Evolutionary conservation across 2,888 invertebrate species (phyloP).

Genomic region (Parapristionchus giblindavisi): DNA sequence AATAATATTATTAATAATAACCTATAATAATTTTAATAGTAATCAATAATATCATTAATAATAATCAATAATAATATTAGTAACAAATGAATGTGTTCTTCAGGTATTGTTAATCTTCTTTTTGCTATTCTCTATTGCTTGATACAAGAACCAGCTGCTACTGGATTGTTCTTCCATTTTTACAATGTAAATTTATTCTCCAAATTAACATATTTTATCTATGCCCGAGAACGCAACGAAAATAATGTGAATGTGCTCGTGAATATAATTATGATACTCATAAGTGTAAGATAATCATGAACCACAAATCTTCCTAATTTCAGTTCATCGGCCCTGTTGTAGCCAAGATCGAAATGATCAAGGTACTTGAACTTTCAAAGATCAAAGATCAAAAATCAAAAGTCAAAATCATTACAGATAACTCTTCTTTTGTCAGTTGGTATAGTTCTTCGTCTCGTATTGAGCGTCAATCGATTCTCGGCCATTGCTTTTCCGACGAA

Average conservation of each 20-base stretch:
- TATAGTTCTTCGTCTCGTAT: background rate
- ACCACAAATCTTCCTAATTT: background rate
- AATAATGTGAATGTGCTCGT: background rate
- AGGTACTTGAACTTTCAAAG: background rate
- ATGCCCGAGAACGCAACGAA: too few relatives aligned
- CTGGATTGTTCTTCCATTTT: conserved; percentile 2
- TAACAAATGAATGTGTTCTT: background rate
- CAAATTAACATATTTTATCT: background rate
- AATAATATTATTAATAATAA: background rate
- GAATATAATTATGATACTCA: background rate
- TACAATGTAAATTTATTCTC: background rate
- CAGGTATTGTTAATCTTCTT: background rate
- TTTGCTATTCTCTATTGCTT: background rate
- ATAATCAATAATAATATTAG: background rate
- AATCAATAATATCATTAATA: background rate
- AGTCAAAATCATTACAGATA: background rate
- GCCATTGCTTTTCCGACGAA: background rate
- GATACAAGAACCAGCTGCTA: background rate
- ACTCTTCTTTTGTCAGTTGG: background rate
- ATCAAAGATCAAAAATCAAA: background rate
- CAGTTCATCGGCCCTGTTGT: background rate
- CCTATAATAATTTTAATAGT: conserved; percentile 6
- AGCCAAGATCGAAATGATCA: conserved; percentile 10
- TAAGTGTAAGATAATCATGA: background rate
- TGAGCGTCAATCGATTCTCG: background rate